Evolutionary conservation across 2,888 invertebrate species (phyloP), one percentile per base, ranked within the genome.

Genomic region (Rhingia rostrata): DNA sequence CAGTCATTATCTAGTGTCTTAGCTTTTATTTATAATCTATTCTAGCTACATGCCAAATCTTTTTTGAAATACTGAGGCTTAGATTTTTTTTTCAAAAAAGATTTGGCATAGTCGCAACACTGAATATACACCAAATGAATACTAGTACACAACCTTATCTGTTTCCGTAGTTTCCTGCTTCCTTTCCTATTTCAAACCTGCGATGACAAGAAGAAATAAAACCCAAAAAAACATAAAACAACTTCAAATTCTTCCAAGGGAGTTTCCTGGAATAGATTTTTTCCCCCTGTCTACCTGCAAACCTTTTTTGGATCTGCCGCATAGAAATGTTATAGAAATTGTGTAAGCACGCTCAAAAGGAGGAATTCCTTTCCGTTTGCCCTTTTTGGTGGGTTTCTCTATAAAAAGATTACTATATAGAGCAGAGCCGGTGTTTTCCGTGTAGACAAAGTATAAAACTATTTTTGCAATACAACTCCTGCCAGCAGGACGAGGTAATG

Each of bases 391-490:
- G 47, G 51, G 58, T 39, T 58, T 45, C 43, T 35, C 53, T 39
- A 12, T 12, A 63, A 53, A n/a, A 53, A 81, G 69, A 69, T 78
- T 61, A 73, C 83, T 75, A 60, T 75, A 63, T 64, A 43, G 39
- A 49, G 43, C 61, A 53, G 7, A 56, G 30, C 54, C 39, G 54
- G 22, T 47, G 49, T 12, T 22, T 22, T 22, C 22, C 22, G 35
- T 37, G 22, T 37, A 58, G 41, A 63, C n/a, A n/a, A 73, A 63
- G 51, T 63, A 14, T 49, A 45, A 53, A 84, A 84, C 80, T 84
- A 84, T 80, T 84, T 22, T 80, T 74, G 54, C 69, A 75, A 80
- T 75, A 80, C 41, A 84, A 80, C 84, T 66, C 54, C 84, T 84
- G 70, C 60, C 74, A 80, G 66, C 74, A 75, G 66, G 60, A 75